Evolutionary conservation across 2,888 invertebrate species (phyloP).

Genomic region (Catocala sponsa): DNA sequence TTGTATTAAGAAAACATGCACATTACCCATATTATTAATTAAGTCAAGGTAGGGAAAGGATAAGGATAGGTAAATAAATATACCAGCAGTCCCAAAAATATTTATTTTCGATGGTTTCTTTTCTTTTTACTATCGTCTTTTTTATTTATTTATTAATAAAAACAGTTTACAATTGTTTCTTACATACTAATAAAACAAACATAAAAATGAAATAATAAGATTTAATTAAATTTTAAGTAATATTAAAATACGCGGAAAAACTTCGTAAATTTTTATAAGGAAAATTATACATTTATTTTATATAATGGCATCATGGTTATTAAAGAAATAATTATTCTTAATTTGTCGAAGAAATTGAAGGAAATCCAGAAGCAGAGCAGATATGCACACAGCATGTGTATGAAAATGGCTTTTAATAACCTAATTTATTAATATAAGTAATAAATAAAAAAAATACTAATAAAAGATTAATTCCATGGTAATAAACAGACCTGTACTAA

Average conservation of each 20-base stretch:
- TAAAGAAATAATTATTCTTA: conserved; percentile 44
- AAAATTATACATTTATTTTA: conserved; percentile 24
- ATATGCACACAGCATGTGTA: conserved; percentile 37
- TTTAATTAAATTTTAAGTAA: background rate
- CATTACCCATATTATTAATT: conserved; percentile 4
- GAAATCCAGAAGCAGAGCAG: conserved; percentile 62
- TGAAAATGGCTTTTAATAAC: conserved; percentile 32
- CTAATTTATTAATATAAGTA: too few species aligned
- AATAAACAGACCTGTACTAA: background rate
- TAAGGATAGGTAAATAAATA: conserved; percentile 67
- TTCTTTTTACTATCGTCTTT: conserved; percentile 19
- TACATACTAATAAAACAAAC: conserved; percentile 36
- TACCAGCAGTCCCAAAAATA: conserved; percentile 51
- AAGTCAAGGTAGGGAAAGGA: conserved; percentile 49
- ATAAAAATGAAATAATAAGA: conserved; percentile 14
- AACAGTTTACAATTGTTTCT: conserved; percentile 43
- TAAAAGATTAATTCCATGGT: conserved; percentile 2
- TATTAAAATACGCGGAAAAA: background rate
- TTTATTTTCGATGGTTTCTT: conserved; percentile 52
- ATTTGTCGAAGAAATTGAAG: conserved; percentile 45
- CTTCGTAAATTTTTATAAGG: background rate
- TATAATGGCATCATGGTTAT: conserved; percentile 82
- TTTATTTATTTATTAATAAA: conserved; percentile 40
- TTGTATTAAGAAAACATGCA: conserved; percentile 48
- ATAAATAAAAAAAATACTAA: background rate